These are phyloP conservation scores for Esox lucius DNA, from an alignment of 2,797 vertebrate genomes.

Conservation along the genomic window DNA sequence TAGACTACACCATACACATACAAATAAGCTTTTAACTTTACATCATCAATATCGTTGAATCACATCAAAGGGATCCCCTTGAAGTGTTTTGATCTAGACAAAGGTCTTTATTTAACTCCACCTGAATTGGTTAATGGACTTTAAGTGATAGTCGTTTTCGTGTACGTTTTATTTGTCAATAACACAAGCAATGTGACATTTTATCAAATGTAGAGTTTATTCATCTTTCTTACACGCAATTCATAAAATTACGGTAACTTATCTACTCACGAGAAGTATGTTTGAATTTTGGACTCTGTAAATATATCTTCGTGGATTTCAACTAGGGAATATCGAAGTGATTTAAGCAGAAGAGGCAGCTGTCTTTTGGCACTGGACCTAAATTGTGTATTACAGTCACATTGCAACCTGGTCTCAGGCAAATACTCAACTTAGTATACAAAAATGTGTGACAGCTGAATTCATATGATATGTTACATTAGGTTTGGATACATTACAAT, in stretches of 20 bases:
- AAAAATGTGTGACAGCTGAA: no score
- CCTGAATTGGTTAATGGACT: neutral
- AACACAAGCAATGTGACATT: neutral
- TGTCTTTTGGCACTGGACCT: conserved; percentile 9
- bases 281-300: neutral
- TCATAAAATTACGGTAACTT: neutral
- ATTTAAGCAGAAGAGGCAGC: neutral
- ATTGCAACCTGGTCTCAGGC: no score
- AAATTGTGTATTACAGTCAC: neutral
- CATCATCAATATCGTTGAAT: neutral
- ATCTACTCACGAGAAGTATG: neutral
- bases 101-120: neutral
- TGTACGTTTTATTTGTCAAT: neutral
- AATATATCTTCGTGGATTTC: conserved; percentile 13
- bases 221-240: neutral
- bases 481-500: no score
- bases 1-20: neutral
- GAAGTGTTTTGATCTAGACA: neutral
- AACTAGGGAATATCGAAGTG: neutral
- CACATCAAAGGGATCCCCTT: neutral
- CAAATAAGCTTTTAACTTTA: neutral
- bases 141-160: neutral
- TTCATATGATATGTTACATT: no score
- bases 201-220: neutral
- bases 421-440: no score